A percentile compares a stretch with the other conserved stretches of the same genome.
phyloP scores from a whole-genome alignment of 1,140 invertebrate genomes.

The Mamestra configurata region DNA sequence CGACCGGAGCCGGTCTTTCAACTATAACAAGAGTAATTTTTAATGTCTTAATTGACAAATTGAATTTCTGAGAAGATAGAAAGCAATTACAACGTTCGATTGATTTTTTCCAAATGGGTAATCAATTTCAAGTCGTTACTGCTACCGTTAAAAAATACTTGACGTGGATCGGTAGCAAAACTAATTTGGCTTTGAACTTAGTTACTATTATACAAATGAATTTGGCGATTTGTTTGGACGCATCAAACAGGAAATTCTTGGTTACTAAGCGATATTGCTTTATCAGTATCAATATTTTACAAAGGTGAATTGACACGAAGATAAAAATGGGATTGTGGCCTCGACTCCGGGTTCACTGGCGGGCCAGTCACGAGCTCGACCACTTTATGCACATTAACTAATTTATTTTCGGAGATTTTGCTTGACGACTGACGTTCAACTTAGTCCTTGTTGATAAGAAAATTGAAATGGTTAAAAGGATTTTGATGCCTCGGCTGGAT shows the following conservation, averaged over 20 bases:
- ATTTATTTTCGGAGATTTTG: constrained; percentile 78
- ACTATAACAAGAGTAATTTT: constrained; percentile 63
- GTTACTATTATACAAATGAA: constrained; percentile 50
- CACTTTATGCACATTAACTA: constrained; percentile 78
- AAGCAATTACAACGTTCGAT: constrained; percentile 56
- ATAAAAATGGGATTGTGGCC: constrained; percentile 70
- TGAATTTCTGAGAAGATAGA: constrained; percentile 61
- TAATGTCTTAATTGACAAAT: constrained; percentile 70
- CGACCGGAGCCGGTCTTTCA: constrained; percentile 61
- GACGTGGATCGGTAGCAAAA: constrained; percentile 52
- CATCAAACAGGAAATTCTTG: constrained; percentile 75
- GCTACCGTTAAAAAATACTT: constrained; percentile 56
- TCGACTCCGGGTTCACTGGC: constrained; percentile 72
- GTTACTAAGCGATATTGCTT: constrained; percentile 65
- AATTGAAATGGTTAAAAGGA: constrained; percentile 64
- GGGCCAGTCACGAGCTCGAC: constrained; percentile 79
- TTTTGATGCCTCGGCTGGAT: constrained; percentile 51
- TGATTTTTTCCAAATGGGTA: constrained; percentile 57
- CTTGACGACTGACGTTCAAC: constrained; percentile 71
- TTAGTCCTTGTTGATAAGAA: constrained; percentile 67
- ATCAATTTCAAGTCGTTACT: constrained; percentile 55
- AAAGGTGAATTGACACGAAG: constrained; percentile 72
- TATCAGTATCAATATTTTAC: constrained; percentile 79
- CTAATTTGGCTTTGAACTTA: constrained; percentile 47
- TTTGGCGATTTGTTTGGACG: constrained; percentile 39